Conservation (phyloP, 2,113 vertebrate species). For the Pagrus major region DNA sequence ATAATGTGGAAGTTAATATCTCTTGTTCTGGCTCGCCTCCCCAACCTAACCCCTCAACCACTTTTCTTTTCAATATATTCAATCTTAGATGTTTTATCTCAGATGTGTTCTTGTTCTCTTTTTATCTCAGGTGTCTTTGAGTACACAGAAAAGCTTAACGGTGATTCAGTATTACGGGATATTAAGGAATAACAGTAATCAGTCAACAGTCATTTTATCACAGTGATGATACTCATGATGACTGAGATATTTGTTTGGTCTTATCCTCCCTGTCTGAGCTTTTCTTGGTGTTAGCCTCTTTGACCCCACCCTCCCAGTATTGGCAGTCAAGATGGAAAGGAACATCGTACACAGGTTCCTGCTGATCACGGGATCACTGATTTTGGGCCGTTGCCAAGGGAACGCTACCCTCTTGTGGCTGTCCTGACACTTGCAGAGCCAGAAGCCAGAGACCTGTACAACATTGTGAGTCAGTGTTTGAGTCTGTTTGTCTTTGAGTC, state of each 20-base stretch:
- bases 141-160: background rate
- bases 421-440: constrained; percentile 89
- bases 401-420: constrained; percentile 90
- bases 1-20: background rate
- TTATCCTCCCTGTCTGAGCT: too few relatives aligned
- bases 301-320: constrained; percentile 84
- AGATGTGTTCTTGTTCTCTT: background rate
- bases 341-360: constrained; percentile 87
- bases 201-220: background rate
- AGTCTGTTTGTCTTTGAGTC: background rate
- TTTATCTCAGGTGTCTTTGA: background rate
- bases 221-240: background rate
- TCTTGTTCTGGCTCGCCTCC: background rate
- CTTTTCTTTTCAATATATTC: background rate
- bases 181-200: too few relatives aligned
- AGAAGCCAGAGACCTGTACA: constrained; percentile 86
- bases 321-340: constrained; percentile 82
- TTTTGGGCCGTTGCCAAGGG: constrained; percentile 91
- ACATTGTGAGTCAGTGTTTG: constrained; percentile 92
- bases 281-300: constrained; percentile 71
- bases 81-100: background rate
- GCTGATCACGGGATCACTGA: constrained; percentile 83
- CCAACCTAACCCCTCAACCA: background rate
- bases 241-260: background rate
- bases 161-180: too few relatives aligned